Evolutionary conservation across 2,113 vertebrate genomes (phyloP), one percentile per base, ranked within the genome.

Genomic region (Symphodus melops): DNA sequence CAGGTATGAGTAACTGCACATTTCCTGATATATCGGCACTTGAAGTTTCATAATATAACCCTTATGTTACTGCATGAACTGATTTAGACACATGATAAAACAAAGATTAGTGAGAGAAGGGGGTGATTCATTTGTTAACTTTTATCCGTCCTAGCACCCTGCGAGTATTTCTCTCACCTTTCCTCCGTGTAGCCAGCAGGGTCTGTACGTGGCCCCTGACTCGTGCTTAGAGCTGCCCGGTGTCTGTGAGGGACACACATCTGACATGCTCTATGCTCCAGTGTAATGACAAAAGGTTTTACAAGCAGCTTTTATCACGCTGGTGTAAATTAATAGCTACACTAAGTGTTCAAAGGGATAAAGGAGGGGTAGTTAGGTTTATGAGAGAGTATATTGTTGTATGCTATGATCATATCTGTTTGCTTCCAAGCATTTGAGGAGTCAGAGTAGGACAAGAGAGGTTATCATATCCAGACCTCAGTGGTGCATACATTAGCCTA

Each of bases 1-100:
- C 93, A 93, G 93, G 93, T 94, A 93, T 63, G 73, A 77, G 10
- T 21, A 37, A 1, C 7, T n/a, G 28, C 2, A 58, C 21, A 3
- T 41, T 53, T 49, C 3, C 7, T 44, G 25, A 10, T 67, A 21
- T 37, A 64, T 8, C 51, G 7, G 8, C 28, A 33, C 7, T 25
- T 16, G 42, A 68, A 25, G 17, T 62, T 70, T 63, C 7, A 36
- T 21, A 55, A 42, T 41, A 5, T 41, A 13, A 19, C 37, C 3
- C 9, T 5, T 16, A 25, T 12, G n/a, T 9, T 8, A 19, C 16
- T 7, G 17, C 6, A n/a, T 12, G 16, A 49, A 19, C 5, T 13
- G 5, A 17, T 48, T 14, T 51, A 8, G 44, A 61, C 19, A 6
- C 3, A 9, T 28, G 0, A 13, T 17, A 7, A 21, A 57, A 39